These are phyloP conservation scores for Melanotaenia boesemani DNA, from an alignment of 2,797 vertebrate genomes.

Conservation along the genomic window DNA sequence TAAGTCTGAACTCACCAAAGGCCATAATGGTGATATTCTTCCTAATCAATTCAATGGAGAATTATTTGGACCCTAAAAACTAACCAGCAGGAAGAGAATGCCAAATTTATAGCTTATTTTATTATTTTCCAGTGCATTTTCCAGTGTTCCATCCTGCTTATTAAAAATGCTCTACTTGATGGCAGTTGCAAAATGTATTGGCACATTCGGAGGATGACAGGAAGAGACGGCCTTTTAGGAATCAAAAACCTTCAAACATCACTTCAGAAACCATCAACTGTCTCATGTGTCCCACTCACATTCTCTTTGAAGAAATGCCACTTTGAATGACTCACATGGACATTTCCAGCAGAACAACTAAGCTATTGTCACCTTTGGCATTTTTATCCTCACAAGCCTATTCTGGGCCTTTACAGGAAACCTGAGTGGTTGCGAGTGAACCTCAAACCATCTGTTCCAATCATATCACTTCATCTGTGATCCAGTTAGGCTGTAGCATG, in stretches of 20 bases:
- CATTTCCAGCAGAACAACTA: slow-evolving; percentile 10
- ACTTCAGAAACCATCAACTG: background rate
- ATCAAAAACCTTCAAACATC: slow-evolving; percentile 5
- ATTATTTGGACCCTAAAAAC: slow-evolving; percentile 6
- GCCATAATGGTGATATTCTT: slow-evolving; percentile 11
- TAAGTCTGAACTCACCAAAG: slow-evolving; percentile 5
- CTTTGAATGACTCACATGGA: slow-evolving; percentile 17
- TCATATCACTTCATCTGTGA: slow-evolving; percentile 69
- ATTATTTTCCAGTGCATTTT: background rate
- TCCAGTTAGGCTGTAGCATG: slow-evolving; percentile 66
- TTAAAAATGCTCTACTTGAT: background rate
- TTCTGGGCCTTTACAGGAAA: slow-evolving; percentile 39
- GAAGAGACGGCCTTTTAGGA: background rate
- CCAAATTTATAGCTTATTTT: background rate
- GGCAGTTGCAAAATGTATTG: background rate
- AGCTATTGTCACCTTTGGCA: slow-evolving; percentile 41
- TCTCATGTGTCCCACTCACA: background rate
- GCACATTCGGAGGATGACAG: background rate
- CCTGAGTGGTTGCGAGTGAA: slow-evolving; percentile 46
- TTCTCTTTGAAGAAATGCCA: slow-evolving; percentile 18
- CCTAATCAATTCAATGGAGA: background rate
- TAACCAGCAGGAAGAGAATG: background rate
- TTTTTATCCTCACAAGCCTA: slow-evolving; percentile 47
- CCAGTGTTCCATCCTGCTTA: background rate
- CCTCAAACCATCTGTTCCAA: slow-evolving; percentile 72